A percentile compares a stretch with the other conserved stretches of the same genome.
These are phyloP conservation scores for Brachirus orientalis DNA, from an alignment of 2,113 vertebrate genomes.

Conservation along the genomic window DNA sequence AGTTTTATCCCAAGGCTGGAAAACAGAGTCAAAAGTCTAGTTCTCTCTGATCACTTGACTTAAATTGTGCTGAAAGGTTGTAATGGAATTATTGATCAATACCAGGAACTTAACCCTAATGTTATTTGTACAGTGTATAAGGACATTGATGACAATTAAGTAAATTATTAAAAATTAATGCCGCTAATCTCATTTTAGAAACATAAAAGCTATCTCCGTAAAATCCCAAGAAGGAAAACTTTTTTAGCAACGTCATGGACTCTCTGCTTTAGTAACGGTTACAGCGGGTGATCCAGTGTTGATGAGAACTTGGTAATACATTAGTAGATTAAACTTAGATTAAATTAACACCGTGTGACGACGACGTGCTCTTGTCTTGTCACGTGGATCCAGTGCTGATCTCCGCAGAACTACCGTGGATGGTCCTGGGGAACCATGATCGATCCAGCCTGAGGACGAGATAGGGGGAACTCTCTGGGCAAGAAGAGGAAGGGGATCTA, in stretches of 20 bases:
- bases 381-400: constrained; percentile 78
- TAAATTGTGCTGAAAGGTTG: no score
- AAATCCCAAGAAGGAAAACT: no score
- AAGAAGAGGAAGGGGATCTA: constrained; percentile 21
- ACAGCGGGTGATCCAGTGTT: constrained; percentile 11
- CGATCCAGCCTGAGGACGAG: constrained; percentile 18
- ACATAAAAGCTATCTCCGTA: background rate
- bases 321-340: constrained; percentile 23
- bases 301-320: constrained; percentile 15
- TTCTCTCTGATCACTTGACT: no score
- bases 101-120: background rate
- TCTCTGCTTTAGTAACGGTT: constrained; percentile 1
- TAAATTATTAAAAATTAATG: background rate
- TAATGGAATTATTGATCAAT: no score
- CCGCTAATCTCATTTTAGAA: background rate
- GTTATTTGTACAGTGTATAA: no score
- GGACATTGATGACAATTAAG: background rate
- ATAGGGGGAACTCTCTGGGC: constrained; percentile 23
- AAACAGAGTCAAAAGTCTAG: no score
- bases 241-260: background rate
- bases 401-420: constrained; percentile 81
- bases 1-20: no score
- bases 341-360: constrained; percentile 89
- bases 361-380: constrained; percentile 86
- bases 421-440: constrained; percentile 66